These are phyloP conservation scores for Spilogale gracilis DNA, from an alignment of 2,113 vertebrate species.

Conservation along the genomic window DNA sequence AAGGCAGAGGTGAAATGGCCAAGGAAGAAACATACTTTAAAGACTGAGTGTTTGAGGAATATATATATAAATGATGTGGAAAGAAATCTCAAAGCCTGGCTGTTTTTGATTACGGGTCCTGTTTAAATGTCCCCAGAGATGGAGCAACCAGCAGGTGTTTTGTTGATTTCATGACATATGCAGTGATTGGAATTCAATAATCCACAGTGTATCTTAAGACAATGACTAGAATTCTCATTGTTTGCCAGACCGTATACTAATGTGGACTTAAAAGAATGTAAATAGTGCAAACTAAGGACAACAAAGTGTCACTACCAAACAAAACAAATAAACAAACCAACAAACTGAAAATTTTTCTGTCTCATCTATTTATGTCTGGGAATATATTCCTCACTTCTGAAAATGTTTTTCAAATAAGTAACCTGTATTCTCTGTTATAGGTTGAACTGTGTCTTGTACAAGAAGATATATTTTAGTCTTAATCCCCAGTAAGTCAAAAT, in stretches of 20 bases:
- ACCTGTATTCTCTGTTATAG: not conserved
- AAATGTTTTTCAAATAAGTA: not conserved
- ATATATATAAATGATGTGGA: not conserved
- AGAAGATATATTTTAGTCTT: not conserved
- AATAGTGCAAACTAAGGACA: not conserved
- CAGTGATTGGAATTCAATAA: constrained; percentile 4
- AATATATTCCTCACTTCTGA: not conserved
- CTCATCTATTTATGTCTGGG: not conserved
- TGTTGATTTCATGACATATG: constrained; percentile 20
- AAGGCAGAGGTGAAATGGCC: not conserved
- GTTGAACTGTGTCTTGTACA: not conserved
- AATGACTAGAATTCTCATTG: not conserved
- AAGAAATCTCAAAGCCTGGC: not conserved
- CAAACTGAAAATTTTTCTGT: not conserved
- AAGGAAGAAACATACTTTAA: not conserved
- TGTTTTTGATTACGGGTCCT: not conserved
- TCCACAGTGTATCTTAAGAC: not conserved
- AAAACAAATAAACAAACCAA: not conserved
- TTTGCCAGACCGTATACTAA: not conserved
- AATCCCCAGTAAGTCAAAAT: not conserved
- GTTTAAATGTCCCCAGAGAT: not conserved
- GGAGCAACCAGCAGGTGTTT: not conserved
- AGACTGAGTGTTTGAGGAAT: not conserved
- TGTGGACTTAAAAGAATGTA: not conserved
- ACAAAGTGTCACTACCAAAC: not conserved